A percentile compares a stretch with the other conserved stretches of the same genome.
Evolutionary conservation across 1,140 invertebrate species (phyloP).

Genomic region (Cotesia chilonis): DNA sequence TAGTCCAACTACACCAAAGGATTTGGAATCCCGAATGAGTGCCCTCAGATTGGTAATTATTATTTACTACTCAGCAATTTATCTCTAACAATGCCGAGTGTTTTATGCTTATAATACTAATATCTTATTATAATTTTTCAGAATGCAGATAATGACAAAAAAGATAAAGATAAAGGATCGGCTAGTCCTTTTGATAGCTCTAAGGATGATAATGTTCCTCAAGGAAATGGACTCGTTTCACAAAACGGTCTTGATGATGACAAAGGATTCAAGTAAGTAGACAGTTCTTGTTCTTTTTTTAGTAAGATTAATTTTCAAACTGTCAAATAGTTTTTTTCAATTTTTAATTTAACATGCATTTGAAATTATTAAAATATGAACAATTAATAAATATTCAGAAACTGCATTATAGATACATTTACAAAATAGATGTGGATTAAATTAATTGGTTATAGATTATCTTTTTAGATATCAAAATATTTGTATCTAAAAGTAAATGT

Average conservation of each 20-base stretch:
- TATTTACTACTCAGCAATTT: conserved; percentile 28
- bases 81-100: too few species aligned
- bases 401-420: too few species aligned
- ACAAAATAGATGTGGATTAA: too few species aligned
- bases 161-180: conserved; percentile 64
- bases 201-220: conserved; percentile 74
- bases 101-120: too few species aligned
- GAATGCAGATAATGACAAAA: conserved; percentile 64
- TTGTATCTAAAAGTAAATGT: too few species aligned
- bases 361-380: too few species aligned
- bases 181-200: conserved; percentile 63
- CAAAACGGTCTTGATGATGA: conserved; percentile 81
- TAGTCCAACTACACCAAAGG: conserved; percentile 81
- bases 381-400: too few species aligned
- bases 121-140: conserved; percentile 42
- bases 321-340: too few species aligned
- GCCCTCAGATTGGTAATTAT: conserved; percentile 72
- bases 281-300: neutral
- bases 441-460: too few species aligned
- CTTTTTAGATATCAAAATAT: too few species aligned
- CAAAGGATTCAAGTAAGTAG: conserved; percentile 89
- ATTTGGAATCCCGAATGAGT: conserved; percentile 77
- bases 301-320: neutral
- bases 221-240: conserved; percentile 84
- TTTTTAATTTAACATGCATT: too few species aligned